Conservation (phyloP, 2,113 vertebrate genomes). For the Salvelinus alpinus region DNA sequence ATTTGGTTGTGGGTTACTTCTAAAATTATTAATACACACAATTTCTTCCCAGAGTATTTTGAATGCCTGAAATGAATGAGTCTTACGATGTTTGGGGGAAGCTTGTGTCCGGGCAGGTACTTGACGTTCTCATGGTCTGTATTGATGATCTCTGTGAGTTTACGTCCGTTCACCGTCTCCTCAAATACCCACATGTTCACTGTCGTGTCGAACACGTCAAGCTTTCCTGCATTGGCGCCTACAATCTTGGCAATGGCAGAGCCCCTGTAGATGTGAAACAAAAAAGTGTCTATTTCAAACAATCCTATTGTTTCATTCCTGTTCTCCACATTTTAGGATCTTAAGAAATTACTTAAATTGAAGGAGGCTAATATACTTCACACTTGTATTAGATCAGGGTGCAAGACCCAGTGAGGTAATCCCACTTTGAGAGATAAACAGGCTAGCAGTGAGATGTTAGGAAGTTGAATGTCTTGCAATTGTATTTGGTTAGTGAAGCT, state of each 20-base stretch:
- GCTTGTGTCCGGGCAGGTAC: constrained; percentile 92
- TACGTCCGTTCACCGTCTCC: constrained; percentile 82
- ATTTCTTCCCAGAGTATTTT: background rate
- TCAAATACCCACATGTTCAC: constrained; percentile 98
- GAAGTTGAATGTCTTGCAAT: too few species aligned
- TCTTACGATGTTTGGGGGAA: constrained; percentile 92
- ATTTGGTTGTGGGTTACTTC: too few species aligned
- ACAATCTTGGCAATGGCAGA: constrained; percentile 95
- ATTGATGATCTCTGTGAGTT: constrained; percentile 95
- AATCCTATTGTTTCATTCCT: background rate
- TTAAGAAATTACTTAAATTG: background rate
- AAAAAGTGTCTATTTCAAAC: background rate
- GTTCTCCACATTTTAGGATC: background rate
- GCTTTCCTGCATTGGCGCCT: constrained; percentile 82
- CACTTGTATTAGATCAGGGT: background rate
- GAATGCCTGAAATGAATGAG: background rate
- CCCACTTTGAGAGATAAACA: too few species aligned
- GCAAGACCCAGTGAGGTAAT: background rate
- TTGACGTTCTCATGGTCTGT: constrained; percentile 92
- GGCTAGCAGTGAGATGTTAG: background rate
- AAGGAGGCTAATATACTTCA: too few species aligned
- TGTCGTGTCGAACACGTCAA: constrained; percentile 79
- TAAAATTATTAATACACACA: too few species aligned
- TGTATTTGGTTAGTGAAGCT: too few species aligned
- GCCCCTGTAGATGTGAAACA: constrained; percentile 77